A percentile compares a stretch with the other conserved stretches of the same genome.
Conservation (phyloP, 2,113 vertebrate species). For the Scalopus aquaticus region DNA sequence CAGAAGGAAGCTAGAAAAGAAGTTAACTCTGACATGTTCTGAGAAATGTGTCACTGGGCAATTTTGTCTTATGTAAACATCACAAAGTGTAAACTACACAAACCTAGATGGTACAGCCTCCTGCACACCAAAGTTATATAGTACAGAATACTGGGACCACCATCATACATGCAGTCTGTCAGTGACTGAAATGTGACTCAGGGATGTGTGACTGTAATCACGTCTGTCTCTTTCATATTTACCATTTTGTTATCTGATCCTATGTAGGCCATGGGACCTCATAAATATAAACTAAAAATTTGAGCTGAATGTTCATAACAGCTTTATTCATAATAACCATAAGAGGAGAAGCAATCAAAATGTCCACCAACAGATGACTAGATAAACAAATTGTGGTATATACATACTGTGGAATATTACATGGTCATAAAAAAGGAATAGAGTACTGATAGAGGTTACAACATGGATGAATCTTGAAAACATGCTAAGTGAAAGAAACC, state of each 20-base stretch:
- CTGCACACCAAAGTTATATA: too few species aligned
- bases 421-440: neutral
- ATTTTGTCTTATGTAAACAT: neutral
- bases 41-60: neutral
- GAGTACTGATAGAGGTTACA: neutral
- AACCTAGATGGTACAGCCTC: neutral
- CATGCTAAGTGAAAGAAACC: neutral
- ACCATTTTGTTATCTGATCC: neutral
- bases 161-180: too few species aligned
- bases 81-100: neutral
- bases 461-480: neutral
- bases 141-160: too few species aligned
- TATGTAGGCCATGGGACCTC: neutral
- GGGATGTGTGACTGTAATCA: neutral
- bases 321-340: neutral
- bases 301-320: neutral
- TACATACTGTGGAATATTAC: neutral
- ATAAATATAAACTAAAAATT: constrained; percentile 1
- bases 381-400: neutral
- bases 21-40: neutral
- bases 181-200: too few species aligned
- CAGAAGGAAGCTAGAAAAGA: neutral
- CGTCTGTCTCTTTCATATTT: neutral
- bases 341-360: neutral
- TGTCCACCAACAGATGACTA: neutral